A percentile compares a stretch with the other conserved stretches of the same genome.
Conservation (phyloP, 35 echinoderm and acorn worm species). For the Heliocidaris erythrogramma region DNA sequence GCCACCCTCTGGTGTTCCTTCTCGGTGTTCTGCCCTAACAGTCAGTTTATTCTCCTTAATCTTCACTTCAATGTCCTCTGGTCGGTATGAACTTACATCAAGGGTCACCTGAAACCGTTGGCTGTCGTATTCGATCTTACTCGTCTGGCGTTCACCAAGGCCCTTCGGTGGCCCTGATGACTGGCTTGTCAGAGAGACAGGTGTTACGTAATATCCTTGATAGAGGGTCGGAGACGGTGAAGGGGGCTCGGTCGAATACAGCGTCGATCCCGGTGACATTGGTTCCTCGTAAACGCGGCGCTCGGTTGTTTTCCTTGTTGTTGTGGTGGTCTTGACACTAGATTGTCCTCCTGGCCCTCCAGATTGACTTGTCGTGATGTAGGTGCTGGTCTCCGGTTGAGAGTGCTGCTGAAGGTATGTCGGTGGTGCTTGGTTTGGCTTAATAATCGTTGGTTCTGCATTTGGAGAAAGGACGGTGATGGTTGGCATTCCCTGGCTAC, state of each 20-base stretch:
- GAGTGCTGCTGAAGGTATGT: background rate
- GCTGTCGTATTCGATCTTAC: conserved; percentile 76
- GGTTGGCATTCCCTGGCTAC: background rate
- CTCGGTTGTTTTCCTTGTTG: conserved; percentile 36
- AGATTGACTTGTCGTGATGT: conserved; percentile 15
- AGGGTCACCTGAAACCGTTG: conserved; percentile 87
- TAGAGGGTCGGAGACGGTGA: conserved; percentile 39
- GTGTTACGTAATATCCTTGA: conserved; percentile 48
- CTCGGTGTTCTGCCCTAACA: conserved; percentile 80
- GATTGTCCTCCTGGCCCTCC: conserved; percentile 17
- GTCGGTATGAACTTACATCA: conserved; percentile 86
- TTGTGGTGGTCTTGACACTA: conserved; percentile 37
- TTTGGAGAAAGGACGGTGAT: conserved; percentile 19
- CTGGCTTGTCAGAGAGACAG: conserved; percentile 40
- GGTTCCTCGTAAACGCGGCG: conserved; percentile 20
- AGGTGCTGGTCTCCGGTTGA: background rate
- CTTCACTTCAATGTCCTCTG: conserved; percentile 93
- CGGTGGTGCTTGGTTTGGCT: conserved; percentile 25
- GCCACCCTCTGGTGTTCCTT: conserved; percentile 67
- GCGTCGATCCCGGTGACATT: background rate
- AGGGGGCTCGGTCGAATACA: background rate
- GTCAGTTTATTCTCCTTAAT: conserved; percentile 89
- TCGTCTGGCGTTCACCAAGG: conserved; percentile 66
- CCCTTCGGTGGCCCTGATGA: conserved; percentile 30
- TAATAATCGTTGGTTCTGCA: conserved; percentile 39